Conservation (phyloP, 2,113 vertebrate species). For the Acrocephalus arundinaceus region DNA sequence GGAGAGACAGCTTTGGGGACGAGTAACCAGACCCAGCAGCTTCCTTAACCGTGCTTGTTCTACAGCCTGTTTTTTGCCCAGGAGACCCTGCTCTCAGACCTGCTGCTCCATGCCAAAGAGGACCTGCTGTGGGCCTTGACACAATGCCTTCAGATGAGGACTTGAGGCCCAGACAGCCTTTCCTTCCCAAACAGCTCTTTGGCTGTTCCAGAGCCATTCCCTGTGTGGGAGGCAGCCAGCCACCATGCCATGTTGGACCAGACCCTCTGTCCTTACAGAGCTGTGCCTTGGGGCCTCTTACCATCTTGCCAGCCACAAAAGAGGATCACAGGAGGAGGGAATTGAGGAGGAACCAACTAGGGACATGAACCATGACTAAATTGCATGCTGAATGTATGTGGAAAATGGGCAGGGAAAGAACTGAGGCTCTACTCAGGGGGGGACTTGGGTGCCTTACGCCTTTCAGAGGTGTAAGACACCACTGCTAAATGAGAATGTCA, state of each 20-base stretch:
- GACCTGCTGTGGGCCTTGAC: background rate
- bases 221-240: background rate
- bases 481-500: background rate
- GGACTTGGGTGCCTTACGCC: fast-evolving
- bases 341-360: background rate
- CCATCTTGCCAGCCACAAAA: background rate
- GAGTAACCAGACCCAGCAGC: background rate
- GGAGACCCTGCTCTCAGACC: background rate
- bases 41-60: background rate
- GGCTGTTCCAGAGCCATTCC: background rate
- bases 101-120: background rate
- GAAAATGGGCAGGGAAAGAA: background rate
- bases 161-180: background rate
- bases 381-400: background rate
- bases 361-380: background rate
- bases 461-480: background rate
- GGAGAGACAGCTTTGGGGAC: background rate
- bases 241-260: background rate
- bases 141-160: background rate
- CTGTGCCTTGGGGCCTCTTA: background rate
- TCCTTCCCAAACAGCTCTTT: background rate
- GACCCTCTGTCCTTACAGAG: background rate
- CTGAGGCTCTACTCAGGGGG: background rate
- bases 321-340: background rate
- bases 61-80: background rate